Evolutionary conservation across 2,888 invertebrate genomes (phyloP), one percentile per base, ranked within the genome.

Genomic region (Pegoplata infirma): DNA sequence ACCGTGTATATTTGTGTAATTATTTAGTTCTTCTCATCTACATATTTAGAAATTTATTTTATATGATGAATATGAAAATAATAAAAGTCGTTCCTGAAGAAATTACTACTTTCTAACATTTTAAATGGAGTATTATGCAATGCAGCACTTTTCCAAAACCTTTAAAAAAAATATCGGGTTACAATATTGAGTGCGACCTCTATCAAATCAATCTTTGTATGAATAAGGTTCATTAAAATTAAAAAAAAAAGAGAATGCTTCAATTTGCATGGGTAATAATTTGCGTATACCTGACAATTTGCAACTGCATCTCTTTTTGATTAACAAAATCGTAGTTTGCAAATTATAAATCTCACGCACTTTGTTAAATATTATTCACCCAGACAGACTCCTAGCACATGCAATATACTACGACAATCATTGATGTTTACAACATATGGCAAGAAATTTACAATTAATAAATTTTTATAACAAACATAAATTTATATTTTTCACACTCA

Each of bases 221-320:
- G 59, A 71, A 74, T 71, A 67, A 21, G 16, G 23, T 74, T 74
- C 61, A 74, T 71, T 77, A 40, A 51, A 73, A 14, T 58, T 55
- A 56, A 56, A 10, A 23, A 46, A 32, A 58, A 6, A 66, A 44
- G 23, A 46, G 46, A 40, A 56, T 53, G 72, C 25, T 21, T 28
- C 76, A 71, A 81, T 82, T 82, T 81, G 80, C 81, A 81, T 82
- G 80, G 79, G 77, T 81, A 64, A 76, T 82, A 82, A 82, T 81
- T 82, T 82, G 69, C 66, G 58, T 75, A 74, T 75, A 74, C 76
- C 82, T 81, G 81, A 71, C 68, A 82, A 76, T 67, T 49, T 74
- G 47, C 25, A 6, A 59, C n/a, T 47, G 49, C 63, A 63, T 40
- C 49, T 32, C 28, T 32, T 32, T 32, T 8, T 32, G 10, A 10